Base-by-base conservation (phyloP, 2,797 vertebrate genomes). In the Rousettus madagascariensis region DNA sequence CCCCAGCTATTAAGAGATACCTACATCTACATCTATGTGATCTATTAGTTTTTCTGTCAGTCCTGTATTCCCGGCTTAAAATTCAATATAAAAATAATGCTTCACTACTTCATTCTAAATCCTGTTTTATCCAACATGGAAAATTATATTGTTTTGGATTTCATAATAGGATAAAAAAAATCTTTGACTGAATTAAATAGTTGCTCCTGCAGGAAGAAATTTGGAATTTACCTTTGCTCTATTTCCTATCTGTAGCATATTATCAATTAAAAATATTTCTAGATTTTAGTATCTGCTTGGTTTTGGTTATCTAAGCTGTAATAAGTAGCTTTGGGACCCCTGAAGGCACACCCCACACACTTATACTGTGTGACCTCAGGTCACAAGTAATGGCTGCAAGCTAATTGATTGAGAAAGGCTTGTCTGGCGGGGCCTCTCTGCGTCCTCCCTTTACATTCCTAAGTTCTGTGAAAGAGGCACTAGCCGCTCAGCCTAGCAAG, bases 371-470 rank as follows among this genome's bases (percentile, higher is more conserved):
- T 99, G 99, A 99, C 99, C 99, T 94, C 51, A 97, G 99, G 99
- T 99, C 99, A 99, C 98, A 99, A 98, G 98, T 99, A 99, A 99
- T 98, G 98, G 98, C 98, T 98, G 98, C 98, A 98, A 98, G 99
- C 99, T 99, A 99, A 99, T 99, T 99, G 99, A 99, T 99, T 99
- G 98, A 99, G 98, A 99, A 99, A 99, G 99, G 99, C 99, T 85
- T 97, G 97, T 97, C 97, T 97, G 97, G 96, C 99, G 98, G 99
- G 99, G 99, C 99, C 99, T 99, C 99, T 99, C 98, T 98, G 98
- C 98, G 99, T 98, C 99, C 98, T 98, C 98, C 98, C 98, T 99
- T 99, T 98, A 98, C 99, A 99, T 99, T 99, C 99, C 99, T 99
- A 98, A 98, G 98, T 98, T 98, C 98, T 98, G 98, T 98, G 99